Percentiles rank a stretch among this genome's conserved stretches.
Conservation (phyloP, 2,113 vertebrate genomes). For the Gobius niger region DNA sequence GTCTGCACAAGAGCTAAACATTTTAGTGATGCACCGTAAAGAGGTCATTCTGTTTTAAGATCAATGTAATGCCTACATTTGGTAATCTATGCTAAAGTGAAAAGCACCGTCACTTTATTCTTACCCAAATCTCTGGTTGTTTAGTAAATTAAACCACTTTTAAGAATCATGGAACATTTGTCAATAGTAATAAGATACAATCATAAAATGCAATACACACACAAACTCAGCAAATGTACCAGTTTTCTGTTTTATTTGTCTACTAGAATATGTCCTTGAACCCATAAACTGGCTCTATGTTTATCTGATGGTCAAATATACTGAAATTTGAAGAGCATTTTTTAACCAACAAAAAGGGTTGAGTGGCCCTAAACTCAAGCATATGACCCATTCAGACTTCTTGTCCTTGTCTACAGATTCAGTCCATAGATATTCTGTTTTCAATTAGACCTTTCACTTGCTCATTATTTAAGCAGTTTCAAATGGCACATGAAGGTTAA, state of each 20-base stretch:
- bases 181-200: no score
- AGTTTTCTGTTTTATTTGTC: not conserved
- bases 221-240: no score
- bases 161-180: no score
- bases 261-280: not conserved
- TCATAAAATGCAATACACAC: no score
- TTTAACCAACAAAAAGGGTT: not conserved
- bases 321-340: conserved; percentile 2
- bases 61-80: not conserved
- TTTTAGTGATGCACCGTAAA: not conserved
- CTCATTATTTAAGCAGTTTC: not conserved
- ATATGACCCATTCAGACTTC: not conserved
- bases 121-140: not conserved
- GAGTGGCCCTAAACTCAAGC: not conserved
- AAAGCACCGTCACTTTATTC: not conserved
- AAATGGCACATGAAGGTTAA: conserved; percentile 12
- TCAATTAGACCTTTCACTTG: not conserved
- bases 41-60: not conserved
- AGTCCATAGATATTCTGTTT: not conserved
- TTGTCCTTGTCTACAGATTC: not conserved
- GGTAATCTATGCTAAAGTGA: not conserved
- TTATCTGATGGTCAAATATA: not conserved
- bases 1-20: no score
- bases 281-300: not conserved
- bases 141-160: not conserved